These are phyloP conservation scores for Anableps anableps DNA, from an alignment of 2,797 vertebrate genomes.

Conservation along the genomic window DNA sequence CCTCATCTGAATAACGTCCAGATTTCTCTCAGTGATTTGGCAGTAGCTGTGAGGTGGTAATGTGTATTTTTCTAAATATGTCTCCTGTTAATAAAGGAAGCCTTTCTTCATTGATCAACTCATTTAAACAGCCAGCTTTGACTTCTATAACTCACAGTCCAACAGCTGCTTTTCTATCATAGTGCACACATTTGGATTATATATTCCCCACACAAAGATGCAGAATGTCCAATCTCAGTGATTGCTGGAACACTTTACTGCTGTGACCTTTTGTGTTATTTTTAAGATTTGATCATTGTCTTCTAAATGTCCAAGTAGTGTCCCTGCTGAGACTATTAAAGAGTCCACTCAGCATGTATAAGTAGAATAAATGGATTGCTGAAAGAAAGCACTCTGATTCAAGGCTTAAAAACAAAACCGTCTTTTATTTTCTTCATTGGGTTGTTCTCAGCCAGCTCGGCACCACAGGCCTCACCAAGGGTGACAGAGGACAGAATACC, in stretches of 20 bases:
- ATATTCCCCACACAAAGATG: neutral
- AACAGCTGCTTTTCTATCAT: constrained; percentile 14
- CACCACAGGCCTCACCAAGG: constrained; percentile 51
- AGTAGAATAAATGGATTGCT: constrained; percentile 49
- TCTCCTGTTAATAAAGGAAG: neutral
- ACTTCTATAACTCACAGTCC: neutral
- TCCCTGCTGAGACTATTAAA: constrained; percentile 34
- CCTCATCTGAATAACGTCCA: constrained; percentile 51
- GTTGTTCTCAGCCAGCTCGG: constrained; percentile 47
- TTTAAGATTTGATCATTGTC: constrained; percentile 3
- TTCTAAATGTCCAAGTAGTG: constrained; percentile 13
- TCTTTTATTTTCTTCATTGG: constrained; percentile 50
- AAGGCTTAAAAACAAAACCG: constrained; percentile 52
- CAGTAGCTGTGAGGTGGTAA: neutral
- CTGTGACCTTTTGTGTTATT: constrained; percentile 19
- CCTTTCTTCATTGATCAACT: neutral
- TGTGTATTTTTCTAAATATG: neutral
- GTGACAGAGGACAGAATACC: constrained; percentile 37
- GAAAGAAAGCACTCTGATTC: constrained; percentile 55
- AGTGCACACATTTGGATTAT: neutral
- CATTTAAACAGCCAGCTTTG: neutral
- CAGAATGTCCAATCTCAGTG: neutral
- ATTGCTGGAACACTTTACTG: constrained; percentile 4
- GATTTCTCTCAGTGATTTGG: constrained; percentile 34
- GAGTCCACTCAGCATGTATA: constrained; percentile 24